phyloP scores from a whole-genome alignment of 2,888 invertebrate genomes.

The Pardosa pseudoannulata region DNA sequence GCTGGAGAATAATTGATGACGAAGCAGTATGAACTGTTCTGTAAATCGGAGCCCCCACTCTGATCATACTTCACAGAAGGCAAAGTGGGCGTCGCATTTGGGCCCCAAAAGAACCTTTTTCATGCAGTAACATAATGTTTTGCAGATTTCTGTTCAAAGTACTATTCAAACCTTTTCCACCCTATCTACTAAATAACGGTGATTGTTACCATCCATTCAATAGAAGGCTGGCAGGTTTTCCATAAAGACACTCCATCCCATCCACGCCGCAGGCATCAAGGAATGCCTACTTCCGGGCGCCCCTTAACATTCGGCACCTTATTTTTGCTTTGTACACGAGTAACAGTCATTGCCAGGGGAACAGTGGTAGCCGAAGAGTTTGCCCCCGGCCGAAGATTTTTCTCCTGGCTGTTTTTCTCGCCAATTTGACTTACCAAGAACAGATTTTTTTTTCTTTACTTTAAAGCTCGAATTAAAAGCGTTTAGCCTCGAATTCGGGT shows the following conservation, averaged over 20 bases:
- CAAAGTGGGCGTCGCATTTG: not conserved
- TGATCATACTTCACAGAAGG: not conserved
- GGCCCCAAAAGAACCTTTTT: not conserved
- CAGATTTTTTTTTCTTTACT: not conserved
- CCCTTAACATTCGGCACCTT: not conserved
- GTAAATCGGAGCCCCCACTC: not conserved
- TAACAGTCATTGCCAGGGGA: not conserved
- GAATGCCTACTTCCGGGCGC: not conserved
- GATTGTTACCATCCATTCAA: not conserved
- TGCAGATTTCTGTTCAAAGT: not conserved
- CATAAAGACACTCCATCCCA: not conserved
- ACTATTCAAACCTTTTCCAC: not conserved
- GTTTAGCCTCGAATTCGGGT: constrained; percentile 10
- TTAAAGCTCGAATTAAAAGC: constrained; percentile 3
- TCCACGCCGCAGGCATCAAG: not conserved
- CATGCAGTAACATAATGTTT: not conserved
- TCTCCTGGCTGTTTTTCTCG: not conserved
- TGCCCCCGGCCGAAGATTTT: not conserved
- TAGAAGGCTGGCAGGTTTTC: constrained; percentile 3
- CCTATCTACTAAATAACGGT: constrained; percentile 1
- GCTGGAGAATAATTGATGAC: not conserved
- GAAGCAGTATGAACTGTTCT: not conserved
- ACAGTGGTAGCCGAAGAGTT: constrained; percentile 10
- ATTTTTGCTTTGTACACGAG: not conserved
- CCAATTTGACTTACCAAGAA: not conserved